phyloP scores from a whole-genome alignment of 2,797 vertebrate species.

The Poliocrania exsul region DNA sequence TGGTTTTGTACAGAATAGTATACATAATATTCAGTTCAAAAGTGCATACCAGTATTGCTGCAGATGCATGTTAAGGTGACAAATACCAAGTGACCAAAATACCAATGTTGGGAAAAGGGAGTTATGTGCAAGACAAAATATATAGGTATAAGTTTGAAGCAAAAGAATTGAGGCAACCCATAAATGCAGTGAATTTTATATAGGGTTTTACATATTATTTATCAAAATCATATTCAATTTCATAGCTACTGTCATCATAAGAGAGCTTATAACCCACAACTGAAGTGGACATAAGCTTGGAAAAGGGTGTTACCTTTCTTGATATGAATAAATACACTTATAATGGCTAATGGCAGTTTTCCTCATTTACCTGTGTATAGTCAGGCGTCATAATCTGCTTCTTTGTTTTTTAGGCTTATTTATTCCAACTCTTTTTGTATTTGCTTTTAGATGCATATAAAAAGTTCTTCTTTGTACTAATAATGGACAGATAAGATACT shows the following conservation, averaged over 20 bases:
- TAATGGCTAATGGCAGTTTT: not conserved
- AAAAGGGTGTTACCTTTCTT: not conserved
- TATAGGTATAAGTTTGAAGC: not conserved
- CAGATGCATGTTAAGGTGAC: not conserved
- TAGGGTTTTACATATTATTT: not conserved
- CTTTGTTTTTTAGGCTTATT: not conserved
- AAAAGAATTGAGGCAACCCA: not conserved
- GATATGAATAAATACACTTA: not conserved
- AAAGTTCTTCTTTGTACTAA: not conserved
- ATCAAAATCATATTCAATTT: not conserved
- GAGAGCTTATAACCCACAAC: not conserved
- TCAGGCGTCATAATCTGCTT: not conserved
- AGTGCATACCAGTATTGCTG: not conserved
- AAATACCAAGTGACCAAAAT: not conserved
- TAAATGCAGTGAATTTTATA: not conserved
- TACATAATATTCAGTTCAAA: not conserved
- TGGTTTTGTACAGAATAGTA: not conserved
- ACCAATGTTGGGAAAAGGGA: not conserved
- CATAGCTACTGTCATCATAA: not conserved
- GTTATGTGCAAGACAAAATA: not conserved
- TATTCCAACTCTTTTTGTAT: not conserved
- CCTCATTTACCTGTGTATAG: not conserved
- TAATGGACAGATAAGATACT: not conserved
- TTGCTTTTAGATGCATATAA: not conserved
- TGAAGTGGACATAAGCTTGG: not conserved